Evolutionary conservation across 2,113 vertebrate species (phyloP).

Genomic region (Mesitornis unicolor): DNA sequence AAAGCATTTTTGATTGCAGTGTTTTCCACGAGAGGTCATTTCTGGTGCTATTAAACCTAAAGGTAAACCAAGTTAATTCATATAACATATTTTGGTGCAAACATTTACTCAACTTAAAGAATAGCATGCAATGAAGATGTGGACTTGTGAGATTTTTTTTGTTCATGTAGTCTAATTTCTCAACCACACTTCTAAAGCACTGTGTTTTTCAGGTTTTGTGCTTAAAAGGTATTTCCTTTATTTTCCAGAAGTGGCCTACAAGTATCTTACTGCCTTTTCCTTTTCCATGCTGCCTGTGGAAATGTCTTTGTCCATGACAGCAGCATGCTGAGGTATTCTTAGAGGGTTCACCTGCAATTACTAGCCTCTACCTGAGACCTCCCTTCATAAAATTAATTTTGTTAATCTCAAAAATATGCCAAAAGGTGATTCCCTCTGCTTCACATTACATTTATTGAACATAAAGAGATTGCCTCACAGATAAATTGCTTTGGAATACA

Average conservation of each 20-base stretch:
- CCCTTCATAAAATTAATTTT: not conserved
- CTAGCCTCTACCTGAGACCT: not conserved
- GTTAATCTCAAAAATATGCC: not conserved
- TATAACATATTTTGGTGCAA: not conserved
- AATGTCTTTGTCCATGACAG: not conserved
- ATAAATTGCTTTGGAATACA: not conserved
- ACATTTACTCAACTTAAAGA: not conserved
- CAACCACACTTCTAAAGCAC: not conserved
- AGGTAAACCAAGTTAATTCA: not conserved
- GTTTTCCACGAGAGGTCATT: not conserved
- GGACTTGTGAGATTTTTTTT: not conserved
- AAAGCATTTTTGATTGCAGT: not conserved
- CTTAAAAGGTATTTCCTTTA: not conserved
- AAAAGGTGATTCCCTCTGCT: not conserved
- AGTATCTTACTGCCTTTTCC: not conserved
- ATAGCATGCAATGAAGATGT: not conserved
- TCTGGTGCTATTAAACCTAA: not conserved
- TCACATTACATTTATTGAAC: not conserved
- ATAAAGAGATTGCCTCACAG: not conserved
- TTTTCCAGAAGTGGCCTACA: not conserved
- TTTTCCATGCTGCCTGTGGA: not conserved
- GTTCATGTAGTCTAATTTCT: not conserved
- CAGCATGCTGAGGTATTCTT: not conserved
- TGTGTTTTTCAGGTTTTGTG: not conserved
- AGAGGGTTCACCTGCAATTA: not conserved